Conservation (phyloP, 2,113 vertebrate genomes). For the Butorides virescens region DNA sequence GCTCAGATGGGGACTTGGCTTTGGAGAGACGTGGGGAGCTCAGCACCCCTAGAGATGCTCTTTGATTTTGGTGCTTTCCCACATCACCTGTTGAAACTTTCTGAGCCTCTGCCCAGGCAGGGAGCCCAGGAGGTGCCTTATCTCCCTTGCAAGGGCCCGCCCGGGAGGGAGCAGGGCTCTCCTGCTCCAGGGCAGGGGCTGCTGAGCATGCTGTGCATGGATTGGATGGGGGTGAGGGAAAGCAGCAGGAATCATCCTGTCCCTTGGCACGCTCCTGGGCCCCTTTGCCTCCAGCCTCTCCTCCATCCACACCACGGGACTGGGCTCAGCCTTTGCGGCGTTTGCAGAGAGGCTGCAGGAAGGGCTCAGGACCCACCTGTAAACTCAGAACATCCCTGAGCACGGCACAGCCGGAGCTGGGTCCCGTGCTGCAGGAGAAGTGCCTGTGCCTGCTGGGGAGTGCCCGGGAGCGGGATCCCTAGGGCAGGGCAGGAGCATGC, state of each 20-base stretch:
- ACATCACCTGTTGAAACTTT: not conserved
- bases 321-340: rapidly evolving
- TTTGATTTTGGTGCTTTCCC: not conserved
- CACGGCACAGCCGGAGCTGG: rapidly evolving
- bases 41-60: not conserved
- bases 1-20: not conserved
- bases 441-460: not conserved
- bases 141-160: not conserved
- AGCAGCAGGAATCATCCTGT: not conserved
- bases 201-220: not conserved
- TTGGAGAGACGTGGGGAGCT: rapidly evolving
- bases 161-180: not conserved
- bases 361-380: not conserved
- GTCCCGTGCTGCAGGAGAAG: not conserved
- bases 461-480: rapidly evolving
- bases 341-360: not conserved
- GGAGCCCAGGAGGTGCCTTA: not conserved
- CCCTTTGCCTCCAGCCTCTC: not conserved
- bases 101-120: not conserved
- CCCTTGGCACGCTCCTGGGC: not conserved
- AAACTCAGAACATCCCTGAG: not conserved
- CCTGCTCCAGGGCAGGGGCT: not conserved
- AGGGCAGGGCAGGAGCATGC: not conserved
- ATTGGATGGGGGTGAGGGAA: not conserved
- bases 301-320: not conserved